A percentile compares a stretch with the other conserved stretches of the same genome.
Evolutionary conservation across 2,113 vertebrate genomes (phyloP).

Genomic region (Heterochromis multidens): DNA sequence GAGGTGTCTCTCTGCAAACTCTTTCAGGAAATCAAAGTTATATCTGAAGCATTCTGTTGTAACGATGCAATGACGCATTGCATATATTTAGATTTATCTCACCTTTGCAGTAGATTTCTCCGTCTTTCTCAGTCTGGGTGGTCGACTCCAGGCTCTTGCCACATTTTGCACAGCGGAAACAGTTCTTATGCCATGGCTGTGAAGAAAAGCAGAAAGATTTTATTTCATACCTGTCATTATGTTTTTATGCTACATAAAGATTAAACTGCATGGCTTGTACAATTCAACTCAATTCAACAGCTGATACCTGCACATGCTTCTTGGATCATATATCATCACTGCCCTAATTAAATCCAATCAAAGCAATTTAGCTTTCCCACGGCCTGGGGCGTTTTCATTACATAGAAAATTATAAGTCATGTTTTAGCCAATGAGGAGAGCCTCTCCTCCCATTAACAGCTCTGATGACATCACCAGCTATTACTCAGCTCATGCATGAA

Average conservation of each 20-base stretch:
- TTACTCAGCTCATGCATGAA: slow-evolving; percentile 14
- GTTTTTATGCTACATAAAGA: not conserved
- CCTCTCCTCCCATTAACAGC: not conserved
- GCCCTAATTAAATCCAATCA: not conserved
- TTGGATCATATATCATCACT: not conserved
- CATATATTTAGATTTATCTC: not conserved
- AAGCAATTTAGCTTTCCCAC: not conserved
- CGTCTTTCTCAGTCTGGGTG: slow-evolving; percentile 94
- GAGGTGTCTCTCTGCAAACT: not conserved
- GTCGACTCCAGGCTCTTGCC: slow-evolving; percentile 96
- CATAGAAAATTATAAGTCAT: not conserved
- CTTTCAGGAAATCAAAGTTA: not conserved
- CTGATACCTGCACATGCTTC: not conserved
- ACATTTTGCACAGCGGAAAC: slow-evolving; percentile 96
- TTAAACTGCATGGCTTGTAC: not conserved
- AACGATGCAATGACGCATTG: not conserved
- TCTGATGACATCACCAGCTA: slow-evolving; percentile 5
- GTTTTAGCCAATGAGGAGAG: not conserved
- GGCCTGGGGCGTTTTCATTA: not conserved
- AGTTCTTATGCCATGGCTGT: slow-evolving; percentile 96
- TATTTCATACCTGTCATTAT: not conserved
- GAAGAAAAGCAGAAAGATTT: not conserved
- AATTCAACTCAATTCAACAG: not conserved
- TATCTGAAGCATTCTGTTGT: not conserved
- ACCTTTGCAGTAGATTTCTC: slow-evolving; percentile 99